Evolutionary conservation across 2,797 vertebrate genomes (phyloP), one percentile per base, ranked within the genome.

Genomic region (Rhinatrema bivittatum): DNA sequence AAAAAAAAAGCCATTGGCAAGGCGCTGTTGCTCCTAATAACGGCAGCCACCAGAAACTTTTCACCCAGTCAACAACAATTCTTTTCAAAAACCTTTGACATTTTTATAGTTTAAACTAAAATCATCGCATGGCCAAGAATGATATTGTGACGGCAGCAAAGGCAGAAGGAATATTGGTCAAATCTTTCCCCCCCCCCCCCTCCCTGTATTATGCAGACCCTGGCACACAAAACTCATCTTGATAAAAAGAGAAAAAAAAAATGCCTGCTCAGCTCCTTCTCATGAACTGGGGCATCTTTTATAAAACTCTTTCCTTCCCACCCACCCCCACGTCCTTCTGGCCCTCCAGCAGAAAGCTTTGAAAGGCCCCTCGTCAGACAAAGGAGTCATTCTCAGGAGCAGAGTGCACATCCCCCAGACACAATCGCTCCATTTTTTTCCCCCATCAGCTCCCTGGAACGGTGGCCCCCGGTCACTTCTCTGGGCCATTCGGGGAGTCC

Each of bases 241-340:
- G 37, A 65, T 55, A 50, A 74, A 65, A n/a, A n/a, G 65, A 46
- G 61, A 62, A 41, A n/a, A n/a, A 65, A 46, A 61, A 62, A 41
- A 20, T 65, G 46, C 36, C 61, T 32, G 58, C 57, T 74, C 62
- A 68, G 60, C 37, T 47, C n/a, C 45, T 37, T 58, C 70, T 58
- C 65, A 63, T 3, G 32, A 43, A 20, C 42, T 27, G 30, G 49
- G 46, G 53, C 60, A 33, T 54, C 52, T 53, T 60, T 60, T 57
- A 39, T 53, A 56, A 51, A 35, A 47, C 60, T 28, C 4, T 13
- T n/a, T 39, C 35, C 17, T 10, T 5, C 31, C 25, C 50, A 41
- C 25, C 46, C 18, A 29, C 25, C 3, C 4, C 39, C 37, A 46
- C 28, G 2, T 1, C 16, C 36, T 53, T 47, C 41, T 50, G 3